A percentile compares a stretch with the other conserved stretches of the same genome.
phyloP scores from a whole-genome alignment of 2,888 invertebrate species.

The Agrenia bidenticulata region DNA sequence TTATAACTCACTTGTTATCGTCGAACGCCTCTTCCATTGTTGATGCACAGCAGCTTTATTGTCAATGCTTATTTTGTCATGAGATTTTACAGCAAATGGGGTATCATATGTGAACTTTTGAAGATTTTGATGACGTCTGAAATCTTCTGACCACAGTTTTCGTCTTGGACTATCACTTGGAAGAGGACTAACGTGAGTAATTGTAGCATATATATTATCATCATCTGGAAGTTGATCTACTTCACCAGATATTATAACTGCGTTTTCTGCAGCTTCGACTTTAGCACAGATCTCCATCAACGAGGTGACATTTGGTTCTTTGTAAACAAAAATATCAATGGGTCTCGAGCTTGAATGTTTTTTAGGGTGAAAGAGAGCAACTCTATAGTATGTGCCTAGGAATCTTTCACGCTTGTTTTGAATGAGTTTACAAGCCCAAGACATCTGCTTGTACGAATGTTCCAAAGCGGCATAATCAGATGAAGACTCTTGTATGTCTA shows the following conservation, averaged over 20 bases:
- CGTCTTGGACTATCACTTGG: slow-evolving; percentile 52
- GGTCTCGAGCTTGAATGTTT: slow-evolving; percentile 39
- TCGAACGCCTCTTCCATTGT: slow-evolving; percentile 87
- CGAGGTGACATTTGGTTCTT: slow-evolving; percentile 52
- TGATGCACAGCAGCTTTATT: slow-evolving; percentile 57
- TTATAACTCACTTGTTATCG: slow-evolving; percentile 73
- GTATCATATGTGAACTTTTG: slow-evolving; percentile 52
- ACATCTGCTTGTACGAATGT: slow-evolving; percentile 53
- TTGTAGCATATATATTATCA: slow-evolving; percentile 50
- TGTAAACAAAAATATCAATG: slow-evolving; percentile 50
- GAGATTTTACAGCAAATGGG: slow-evolving; percentile 51
- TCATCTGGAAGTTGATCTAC: slow-evolving; percentile 50
- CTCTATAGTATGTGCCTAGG: slow-evolving; percentile 51
- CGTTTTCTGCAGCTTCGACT: slow-evolving; percentile 51
- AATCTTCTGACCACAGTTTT: slow-evolving; percentile 52
- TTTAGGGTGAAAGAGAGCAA: slow-evolving; percentile 46
- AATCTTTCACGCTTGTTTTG: slow-evolving; percentile 52
- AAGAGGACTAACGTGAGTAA: slow-evolving; percentile 51
- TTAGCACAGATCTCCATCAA: slow-evolving; percentile 51
- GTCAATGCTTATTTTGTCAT: slow-evolving; percentile 50
- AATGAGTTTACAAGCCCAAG: slow-evolving; percentile 47
- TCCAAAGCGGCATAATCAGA: slow-evolving; percentile 52
- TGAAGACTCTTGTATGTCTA: slow-evolving; percentile 52
- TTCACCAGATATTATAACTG: slow-evolving; percentile 49
- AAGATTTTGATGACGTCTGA: slow-evolving; percentile 51